phyloP scores from a whole-genome alignment of 2,888 invertebrate species.

The Diaphora mendica region DNA sequence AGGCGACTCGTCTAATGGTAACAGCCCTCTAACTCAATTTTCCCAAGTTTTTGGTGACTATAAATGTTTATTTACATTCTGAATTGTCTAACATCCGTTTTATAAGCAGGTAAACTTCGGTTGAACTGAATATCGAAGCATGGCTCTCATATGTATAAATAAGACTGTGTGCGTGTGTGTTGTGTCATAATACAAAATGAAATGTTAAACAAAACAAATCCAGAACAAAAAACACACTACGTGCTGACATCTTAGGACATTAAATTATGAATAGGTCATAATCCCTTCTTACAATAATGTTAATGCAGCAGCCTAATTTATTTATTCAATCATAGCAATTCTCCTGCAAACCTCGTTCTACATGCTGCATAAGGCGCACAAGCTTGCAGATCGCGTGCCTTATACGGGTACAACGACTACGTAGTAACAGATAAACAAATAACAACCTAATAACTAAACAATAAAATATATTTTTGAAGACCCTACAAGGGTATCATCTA shows the following conservation, averaged over 20 bases:
- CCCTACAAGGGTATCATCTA: background rate
- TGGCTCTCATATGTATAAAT: too few relatives aligned
- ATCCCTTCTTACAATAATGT: background rate
- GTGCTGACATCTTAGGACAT: background rate
- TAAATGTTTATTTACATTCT: too few relatives aligned
- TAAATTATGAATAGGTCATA: background rate
- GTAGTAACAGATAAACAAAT: conserved; percentile 21
- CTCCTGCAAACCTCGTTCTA: conserved; percentile 22
- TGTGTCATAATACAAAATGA: too few relatives aligned
- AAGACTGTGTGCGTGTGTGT: too few relatives aligned
- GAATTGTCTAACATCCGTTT: too few relatives aligned
- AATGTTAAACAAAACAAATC: too few relatives aligned
- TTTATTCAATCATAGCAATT: conserved; percentile 32
- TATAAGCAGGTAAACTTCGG: too few relatives aligned
- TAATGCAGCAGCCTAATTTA: conserved; percentile 29
- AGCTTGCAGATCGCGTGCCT: conserved; percentile 36
- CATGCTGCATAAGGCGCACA: conserved; percentile 31
- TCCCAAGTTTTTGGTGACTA: too few relatives aligned
- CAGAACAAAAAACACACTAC: too few relatives aligned
- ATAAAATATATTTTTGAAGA: conserved; percentile 10
- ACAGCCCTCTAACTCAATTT: too few relatives aligned
- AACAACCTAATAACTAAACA: conserved; percentile 4
- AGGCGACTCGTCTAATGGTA: too few relatives aligned
- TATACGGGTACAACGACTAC: conserved; percentile 52
- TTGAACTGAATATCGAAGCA: too few relatives aligned